Evolutionary conservation across 2,888 invertebrate species (phyloP).

Genomic region (Sinhomidia bicolor): DNA sequence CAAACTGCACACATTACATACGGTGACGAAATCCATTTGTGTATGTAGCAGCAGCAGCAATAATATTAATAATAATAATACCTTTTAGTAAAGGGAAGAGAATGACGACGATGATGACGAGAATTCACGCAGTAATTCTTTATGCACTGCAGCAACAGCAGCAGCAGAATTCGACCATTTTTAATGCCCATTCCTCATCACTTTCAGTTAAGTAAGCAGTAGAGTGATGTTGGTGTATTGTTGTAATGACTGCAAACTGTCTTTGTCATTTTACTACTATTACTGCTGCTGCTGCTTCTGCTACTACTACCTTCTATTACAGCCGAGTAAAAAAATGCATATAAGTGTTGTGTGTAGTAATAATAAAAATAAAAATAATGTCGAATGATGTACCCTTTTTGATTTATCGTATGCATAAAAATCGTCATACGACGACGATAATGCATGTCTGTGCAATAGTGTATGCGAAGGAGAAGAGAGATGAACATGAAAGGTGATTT

Average conservation of each 20-base stretch:
- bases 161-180: conserved; percentile 12
- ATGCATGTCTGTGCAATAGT: neutral
- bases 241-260: neutral
- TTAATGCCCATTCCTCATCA: conserved; percentile 31
- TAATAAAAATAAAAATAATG: conserved; percentile 17
- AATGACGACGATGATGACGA: neutral
- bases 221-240: neutral
- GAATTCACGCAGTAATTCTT: neutral
- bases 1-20: neutral
- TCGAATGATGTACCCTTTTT: conserved; percentile 36
- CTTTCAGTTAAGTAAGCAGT: conserved; percentile 1
- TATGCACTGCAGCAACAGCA: neutral
- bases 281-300: no score
- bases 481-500: conserved; percentile 15
- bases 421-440: neutral
- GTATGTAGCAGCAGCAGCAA: no score
- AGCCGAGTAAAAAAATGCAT: neutral
- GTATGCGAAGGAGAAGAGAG: neutral
- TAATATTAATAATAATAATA: conserved; percentile 28
- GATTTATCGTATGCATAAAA: conserved; percentile 37
- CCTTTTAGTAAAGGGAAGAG: conserved; percentile 35
- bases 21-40: conserved; percentile 19
- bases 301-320: neutral
- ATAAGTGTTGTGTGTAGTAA: no score
- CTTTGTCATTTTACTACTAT: neutral